Conservation (phyloP, 2,113 vertebrate species). For the Empidonax alnorum region DNA sequence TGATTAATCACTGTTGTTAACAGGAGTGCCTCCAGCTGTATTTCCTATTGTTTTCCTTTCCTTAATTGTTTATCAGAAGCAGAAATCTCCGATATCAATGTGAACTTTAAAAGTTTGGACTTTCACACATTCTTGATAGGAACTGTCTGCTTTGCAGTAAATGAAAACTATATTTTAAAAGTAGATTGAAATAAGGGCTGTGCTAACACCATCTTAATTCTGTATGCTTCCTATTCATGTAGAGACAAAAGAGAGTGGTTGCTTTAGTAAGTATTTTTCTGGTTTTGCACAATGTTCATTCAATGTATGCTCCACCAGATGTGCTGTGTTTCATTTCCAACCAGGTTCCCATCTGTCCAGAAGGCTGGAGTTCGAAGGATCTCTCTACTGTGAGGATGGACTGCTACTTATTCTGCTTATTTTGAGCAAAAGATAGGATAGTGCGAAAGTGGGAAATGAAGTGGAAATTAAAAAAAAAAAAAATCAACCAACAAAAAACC, state of each 20-base stretch:
- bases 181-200: neutral
- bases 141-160: neutral
- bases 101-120: neutral
- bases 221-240: slow-evolving; percentile 42
- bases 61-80: slow-evolving; percentile 19
- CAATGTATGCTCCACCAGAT: slow-evolving; percentile 33
- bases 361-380: slow-evolving; percentile 32
- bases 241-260: slow-evolving; percentile 32
- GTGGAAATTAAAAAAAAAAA: neutral
- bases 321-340: slow-evolving; percentile 51
- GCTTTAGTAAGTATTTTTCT: slow-evolving; percentile 41
- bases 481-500: neutral
- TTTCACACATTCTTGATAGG: neutral
- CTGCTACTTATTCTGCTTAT: slow-evolving; percentile 22
- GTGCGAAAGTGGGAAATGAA: neutral
- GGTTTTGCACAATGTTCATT: slow-evolving; percentile 24
- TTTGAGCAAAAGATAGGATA: slow-evolving; percentile 3
- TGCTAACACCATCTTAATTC: slow-evolving; percentile 42
- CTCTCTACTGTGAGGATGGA: slow-evolving; percentile 18
- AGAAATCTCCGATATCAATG: neutral
- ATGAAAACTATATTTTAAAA: slow-evolving; percentile 11
- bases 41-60: slow-evolving; percentile 18
- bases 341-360: slow-evolving; percentile 62
- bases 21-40: neutral
- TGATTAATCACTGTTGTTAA: slow-evolving; percentile 11